Conservation (phyloP, 2,888 invertebrate genomes). For the Spodoptera picta region DNA sequence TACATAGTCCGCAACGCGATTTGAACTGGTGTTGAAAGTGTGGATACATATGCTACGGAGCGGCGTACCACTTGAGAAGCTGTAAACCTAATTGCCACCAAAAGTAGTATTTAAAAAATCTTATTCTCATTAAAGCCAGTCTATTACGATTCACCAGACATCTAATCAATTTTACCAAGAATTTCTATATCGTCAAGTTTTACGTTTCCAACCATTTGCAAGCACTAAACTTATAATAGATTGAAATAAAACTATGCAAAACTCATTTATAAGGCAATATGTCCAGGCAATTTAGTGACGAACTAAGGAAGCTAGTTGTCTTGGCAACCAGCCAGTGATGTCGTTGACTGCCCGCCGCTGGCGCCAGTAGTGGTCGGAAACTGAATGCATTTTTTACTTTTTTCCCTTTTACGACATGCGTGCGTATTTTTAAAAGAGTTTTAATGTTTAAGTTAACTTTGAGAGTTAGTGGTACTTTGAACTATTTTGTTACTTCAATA, state of each 20-base stretch:
- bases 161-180: no score
- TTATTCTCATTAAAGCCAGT: no score
- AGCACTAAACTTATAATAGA: no score
- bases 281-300: constrained; percentile 29
- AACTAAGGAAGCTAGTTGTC: constrained; percentile 35
- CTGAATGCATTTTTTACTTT: constrained; percentile 41
- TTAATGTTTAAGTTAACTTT: constrained; percentile 29
- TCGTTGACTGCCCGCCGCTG: constrained; percentile 49
- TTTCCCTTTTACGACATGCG: constrained; percentile 9
- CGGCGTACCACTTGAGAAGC: no score
- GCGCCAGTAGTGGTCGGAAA: constrained; percentile 49
- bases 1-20: no score
- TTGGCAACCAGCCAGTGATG: constrained; percentile 54
- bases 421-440: constrained; percentile 38
- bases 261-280: constrained; percentile 2
- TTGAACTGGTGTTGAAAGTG: no score
- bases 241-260: not conserved
- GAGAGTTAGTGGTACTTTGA: constrained; percentile 13
- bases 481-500: constrained; percentile 15
- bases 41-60: no score
- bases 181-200: no score
- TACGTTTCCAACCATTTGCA: no score
- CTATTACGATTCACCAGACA: no score
- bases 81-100: no score
- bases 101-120: no score